Evolutionary conservation across 1,140 invertebrate species (phyloP), one percentile per base, ranked within the genome.

Genomic region (Apis mellifera): DNA sequence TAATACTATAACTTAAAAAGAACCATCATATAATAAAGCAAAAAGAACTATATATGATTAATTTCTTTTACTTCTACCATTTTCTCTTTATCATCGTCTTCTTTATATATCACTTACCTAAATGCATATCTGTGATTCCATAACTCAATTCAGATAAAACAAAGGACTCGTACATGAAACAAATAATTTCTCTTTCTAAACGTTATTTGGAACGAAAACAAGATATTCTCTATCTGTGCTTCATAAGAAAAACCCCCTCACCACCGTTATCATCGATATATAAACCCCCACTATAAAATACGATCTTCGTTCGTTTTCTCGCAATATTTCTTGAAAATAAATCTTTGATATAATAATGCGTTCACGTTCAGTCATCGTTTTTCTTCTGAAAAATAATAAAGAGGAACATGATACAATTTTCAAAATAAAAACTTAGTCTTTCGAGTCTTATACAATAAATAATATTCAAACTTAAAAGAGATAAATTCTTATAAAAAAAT

Each of bases 141-240:
- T 69, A 69, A 69, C 12, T 69, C 42, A 69, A 48, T 8, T 21
- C 21, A 2, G 8, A 69, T 50, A 50, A 50, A 50, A 69, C 12
- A 23, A 62, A 75, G 50, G 59, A 26, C 26, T 62, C 48, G 48
- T 62, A 21, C 23, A 26, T 19, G n/a, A 75, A 17, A 4, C n/a
- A 26, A 60, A 15, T 74, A 21, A 23, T 55, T 55, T 17, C 17
- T 62, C 17, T 52, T 75, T 60, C 59, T 50, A 75, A 75, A 62
- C 42, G 59, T 52, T 75, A 75, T 75, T 75, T 75, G 59, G 57
- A 42, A 26, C 73, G 50, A 75, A 75, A 75, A 75, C 73, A 75
- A 75, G 73, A 75, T 75, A 75, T 9, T 75, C 15, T 75, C 15
- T 75, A 75, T 75, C 73, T 62, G 11, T 62, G 73, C 19, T 75